Conservation (phyloP, 2,888 invertebrate genomes). For the Altica lythri region DNA sequence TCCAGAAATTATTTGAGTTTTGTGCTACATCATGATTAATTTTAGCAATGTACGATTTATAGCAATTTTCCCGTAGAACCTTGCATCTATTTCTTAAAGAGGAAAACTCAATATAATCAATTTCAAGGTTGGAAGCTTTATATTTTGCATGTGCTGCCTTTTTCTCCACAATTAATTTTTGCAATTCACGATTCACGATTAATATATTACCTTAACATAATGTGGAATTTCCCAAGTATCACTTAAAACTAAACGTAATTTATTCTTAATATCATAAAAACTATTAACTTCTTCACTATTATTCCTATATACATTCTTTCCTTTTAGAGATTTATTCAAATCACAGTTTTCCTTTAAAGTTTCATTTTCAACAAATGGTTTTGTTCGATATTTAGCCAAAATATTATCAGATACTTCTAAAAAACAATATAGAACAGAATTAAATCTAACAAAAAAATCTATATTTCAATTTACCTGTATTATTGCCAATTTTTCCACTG, state of each 20-base stretch:
- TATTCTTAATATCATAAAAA: conserved; percentile 79
- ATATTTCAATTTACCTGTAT: conserved; percentile 35
- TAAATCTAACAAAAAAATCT: not conserved
- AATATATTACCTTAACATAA: conserved; percentile 46
- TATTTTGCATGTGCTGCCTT: no score
- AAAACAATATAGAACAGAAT: conserved; percentile 39
- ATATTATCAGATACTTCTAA: conserved; percentile 88
- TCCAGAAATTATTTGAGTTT: no score
- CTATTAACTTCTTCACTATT: conserved; percentile 60
- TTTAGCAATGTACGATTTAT: no score
- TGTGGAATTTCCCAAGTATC: conserved; percentile 75
- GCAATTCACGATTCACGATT: no score
- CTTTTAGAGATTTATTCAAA: conserved; percentile 55
- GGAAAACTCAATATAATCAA: no score
- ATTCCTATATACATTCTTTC: conserved; percentile 47
- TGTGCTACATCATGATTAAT: no score
- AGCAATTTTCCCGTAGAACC: no score
- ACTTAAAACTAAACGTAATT: conserved; percentile 87
- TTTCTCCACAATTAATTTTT: no score
- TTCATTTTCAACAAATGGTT: conserved; percentile 43
- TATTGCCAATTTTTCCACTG: conserved; percentile 38
- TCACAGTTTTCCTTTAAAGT: conserved; percentile 41
- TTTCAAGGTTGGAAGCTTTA: no score
- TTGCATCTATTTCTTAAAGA: no score
- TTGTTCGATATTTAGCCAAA: conserved; percentile 84